A percentile compares a stretch with the other conserved stretches of the same genome.
Evolutionary conservation across 2,113 vertebrate genomes (phyloP).

Genomic region (Triplophysa siluroides): DNA sequence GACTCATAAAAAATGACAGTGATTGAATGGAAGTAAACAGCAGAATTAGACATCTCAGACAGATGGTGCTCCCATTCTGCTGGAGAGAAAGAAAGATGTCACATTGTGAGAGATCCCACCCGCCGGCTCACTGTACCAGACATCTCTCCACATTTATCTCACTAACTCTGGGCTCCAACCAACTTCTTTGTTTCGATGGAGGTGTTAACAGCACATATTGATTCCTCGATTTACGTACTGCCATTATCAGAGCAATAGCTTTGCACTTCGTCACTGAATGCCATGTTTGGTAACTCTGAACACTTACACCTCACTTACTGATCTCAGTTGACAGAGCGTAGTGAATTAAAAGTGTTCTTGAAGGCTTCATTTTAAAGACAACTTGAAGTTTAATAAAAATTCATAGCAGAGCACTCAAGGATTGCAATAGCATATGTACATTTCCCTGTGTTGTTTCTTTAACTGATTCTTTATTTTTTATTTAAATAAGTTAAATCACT

Average conservation of each 20-base stretch:
- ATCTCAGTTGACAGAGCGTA: not conserved
- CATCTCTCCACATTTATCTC: constrained; percentile 18
- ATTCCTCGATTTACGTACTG: constrained; percentile 5
- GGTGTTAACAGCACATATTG: not conserved
- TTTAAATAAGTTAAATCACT: no score
- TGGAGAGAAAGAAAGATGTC: constrained; percentile 12
- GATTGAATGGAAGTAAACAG: not conserved
- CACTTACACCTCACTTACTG: not conserved
- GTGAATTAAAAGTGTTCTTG: not conserved
- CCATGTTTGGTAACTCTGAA: not conserved
- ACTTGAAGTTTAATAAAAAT: not conserved
- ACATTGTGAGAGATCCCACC: constrained; percentile 18
- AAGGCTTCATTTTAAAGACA: not conserved
- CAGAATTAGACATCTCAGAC: constrained; percentile 26
- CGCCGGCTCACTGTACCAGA: constrained; percentile 5
- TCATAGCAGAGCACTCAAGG: not conserved
- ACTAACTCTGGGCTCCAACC: constrained; percentile 4
- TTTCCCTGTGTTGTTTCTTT: not conserved
- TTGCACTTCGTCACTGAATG: not conserved
- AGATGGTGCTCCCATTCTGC: constrained; percentile 26
- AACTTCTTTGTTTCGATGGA: not conserved
- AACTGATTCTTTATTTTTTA: no score
- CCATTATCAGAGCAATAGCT: not conserved
- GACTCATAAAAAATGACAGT: not conserved
- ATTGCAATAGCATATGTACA: not conserved